Evolutionary conservation across 2,113 vertebrate genomes (phyloP).

Genomic region (Pollachius pollachius): DNA sequence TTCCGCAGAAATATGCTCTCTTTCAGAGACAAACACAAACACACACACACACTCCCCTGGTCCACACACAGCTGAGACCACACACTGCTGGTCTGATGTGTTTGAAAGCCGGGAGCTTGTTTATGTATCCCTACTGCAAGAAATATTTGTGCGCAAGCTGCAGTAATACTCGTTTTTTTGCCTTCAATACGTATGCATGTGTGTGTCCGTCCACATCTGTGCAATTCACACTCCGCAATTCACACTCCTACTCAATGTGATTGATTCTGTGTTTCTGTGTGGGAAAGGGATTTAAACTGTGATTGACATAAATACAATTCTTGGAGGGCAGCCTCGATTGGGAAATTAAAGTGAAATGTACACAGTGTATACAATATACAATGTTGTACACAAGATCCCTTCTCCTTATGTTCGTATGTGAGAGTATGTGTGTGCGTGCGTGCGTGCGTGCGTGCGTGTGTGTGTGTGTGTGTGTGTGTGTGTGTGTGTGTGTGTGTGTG

Average conservation of each 20-base stretch:
- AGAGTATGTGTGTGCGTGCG: neutral
- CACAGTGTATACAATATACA: too few species aligned
- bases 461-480: neutral
- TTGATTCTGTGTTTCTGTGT: neutral
- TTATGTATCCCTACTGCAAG: slow-evolving; percentile 70
- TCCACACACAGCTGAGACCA: slow-evolving; percentile 56
- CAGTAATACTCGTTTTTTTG: slow-evolving; percentile 22
- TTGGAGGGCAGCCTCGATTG: too few species aligned
- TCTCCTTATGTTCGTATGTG: neutral
- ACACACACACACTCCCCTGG: slow-evolving; percentile 1
- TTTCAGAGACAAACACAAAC: slow-evolving; percentile 17
- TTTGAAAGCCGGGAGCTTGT: slow-evolving; percentile 76
- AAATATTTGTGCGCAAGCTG: slow-evolving; percentile 62
- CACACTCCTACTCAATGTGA: too few species aligned
- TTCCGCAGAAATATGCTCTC: slow-evolving; percentile 39
- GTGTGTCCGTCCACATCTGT: neutral
- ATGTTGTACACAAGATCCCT: too few species aligned
- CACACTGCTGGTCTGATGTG: slow-evolving; percentile 70
- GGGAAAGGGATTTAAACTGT: neutral
- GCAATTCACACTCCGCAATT: neutral
- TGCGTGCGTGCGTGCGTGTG: neutral
- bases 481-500: slow-evolving; percentile 2
- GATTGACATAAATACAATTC: too few species aligned
- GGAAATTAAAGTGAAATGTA: too few species aligned
- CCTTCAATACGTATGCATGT: neutral